These are phyloP conservation scores for Tachypleus tridentatus DNA, from an alignment of 1,140 invertebrate species.

Conservation along the genomic window DNA sequence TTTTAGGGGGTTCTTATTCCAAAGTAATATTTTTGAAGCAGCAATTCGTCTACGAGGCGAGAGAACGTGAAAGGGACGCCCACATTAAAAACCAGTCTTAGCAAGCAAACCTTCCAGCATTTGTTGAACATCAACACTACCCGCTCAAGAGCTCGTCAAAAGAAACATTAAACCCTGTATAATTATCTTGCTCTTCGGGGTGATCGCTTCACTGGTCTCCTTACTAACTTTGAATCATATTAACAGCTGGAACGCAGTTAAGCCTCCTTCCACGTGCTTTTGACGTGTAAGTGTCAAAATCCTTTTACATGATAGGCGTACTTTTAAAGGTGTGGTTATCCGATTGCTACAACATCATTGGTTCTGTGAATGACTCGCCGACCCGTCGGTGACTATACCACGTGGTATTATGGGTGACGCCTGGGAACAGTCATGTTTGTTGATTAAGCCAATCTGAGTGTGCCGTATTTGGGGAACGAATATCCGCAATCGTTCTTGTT, in stretches of 20 bases:
- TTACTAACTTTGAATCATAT: conserved; percentile 9
- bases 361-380: conserved; percentile 8
- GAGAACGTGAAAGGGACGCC: conserved; percentile 2
- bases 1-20: not conserved
- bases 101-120: conserved; percentile 14
- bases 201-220: conserved; percentile 19
- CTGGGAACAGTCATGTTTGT: conserved; percentile 28
- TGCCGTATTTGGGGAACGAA: conserved; percentile 29
- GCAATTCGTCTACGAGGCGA: not conserved
- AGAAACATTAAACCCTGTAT: conserved; percentile 22
- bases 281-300: conserved; percentile 24
- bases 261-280: conserved; percentile 20
- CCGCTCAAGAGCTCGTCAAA: conserved; percentile 25
- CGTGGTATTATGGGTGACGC: conserved; percentile 25
- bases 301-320: conserved; percentile 5
- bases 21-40: not conserved
- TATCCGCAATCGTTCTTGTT: conserved; percentile 25
- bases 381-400: conserved; percentile 26
- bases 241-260: conserved; percentile 16
- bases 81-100: conserved; percentile 3
- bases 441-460: conserved; percentile 32
- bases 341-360: conserved; percentile 13
- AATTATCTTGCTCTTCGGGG: conserved; percentile 23
- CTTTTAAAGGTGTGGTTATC: conserved; percentile 9
- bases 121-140: conserved; percentile 26